Conservation (phyloP, 2,888 invertebrate genomes). For the Meganola albula region DNA sequence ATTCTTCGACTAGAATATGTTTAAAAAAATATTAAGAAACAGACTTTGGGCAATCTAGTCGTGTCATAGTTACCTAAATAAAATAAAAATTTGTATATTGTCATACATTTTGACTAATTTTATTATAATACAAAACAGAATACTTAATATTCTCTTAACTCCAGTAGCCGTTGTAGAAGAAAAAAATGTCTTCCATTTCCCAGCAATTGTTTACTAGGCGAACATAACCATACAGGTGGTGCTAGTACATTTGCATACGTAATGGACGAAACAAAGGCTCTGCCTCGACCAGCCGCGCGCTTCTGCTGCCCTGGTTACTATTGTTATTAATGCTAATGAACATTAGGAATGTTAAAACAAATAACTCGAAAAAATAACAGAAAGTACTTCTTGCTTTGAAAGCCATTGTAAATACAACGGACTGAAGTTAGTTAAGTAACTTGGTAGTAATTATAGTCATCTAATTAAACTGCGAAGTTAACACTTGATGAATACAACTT, state of each 20-base stretch:
- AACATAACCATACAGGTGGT: conserved; percentile 64
- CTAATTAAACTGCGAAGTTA: not conserved
- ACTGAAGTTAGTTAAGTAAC: not conserved
- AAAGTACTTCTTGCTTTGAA: conserved; percentile 18
- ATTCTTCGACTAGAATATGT: too few species aligned
- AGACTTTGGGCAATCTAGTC: not conserved
- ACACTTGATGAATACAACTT: not conserved
- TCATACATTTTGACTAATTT: too few species aligned
- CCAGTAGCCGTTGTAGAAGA: conserved; percentile 40
- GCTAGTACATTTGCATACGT: conserved; percentile 53
- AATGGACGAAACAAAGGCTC: conserved; percentile 67
- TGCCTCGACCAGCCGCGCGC: conserved; percentile 50
- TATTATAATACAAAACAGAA: too few species aligned
- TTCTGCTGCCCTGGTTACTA: conserved; percentile 57
- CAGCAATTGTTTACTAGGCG: conserved; percentile 59
- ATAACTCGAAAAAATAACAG: conserved; percentile 27
- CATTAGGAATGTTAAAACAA: conserved; percentile 55
- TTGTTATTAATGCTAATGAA: conserved; percentile 68
- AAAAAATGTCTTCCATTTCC: conserved; percentile 47
- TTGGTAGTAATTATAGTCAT: not conserved
- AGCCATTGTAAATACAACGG: not conserved
- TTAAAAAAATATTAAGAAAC: too few species aligned
- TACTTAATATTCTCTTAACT: too few species aligned
- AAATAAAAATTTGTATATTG: too few species aligned
- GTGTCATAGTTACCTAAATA: not conserved